phyloP scores from a whole-genome alignment of 2,888 invertebrate species.

The Aleiodes alternator region DNA sequence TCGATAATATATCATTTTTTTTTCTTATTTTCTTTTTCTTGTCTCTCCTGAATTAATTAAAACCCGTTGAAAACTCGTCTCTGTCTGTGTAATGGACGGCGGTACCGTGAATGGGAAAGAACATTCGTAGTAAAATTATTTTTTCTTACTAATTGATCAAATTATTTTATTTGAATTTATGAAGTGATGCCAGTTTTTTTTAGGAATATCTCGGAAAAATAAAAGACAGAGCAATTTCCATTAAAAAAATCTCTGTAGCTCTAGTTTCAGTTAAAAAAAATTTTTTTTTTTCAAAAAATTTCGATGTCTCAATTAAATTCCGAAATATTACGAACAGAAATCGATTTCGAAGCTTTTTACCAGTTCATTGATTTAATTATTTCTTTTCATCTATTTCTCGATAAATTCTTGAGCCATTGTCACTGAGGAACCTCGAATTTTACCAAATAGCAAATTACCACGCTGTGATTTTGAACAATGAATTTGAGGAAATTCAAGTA shows the following conservation, averaged over 20 bases:
- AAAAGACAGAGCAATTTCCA: no score
- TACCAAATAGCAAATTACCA: background rate
- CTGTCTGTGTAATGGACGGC: constrained; percentile 46
- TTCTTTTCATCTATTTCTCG: background rate
- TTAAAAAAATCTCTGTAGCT: no score
- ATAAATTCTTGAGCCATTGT: constrained; percentile 11
- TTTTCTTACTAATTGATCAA: background rate
- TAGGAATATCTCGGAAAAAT: no score
- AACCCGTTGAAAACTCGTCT: constrained; percentile 27
- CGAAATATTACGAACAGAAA: background rate
- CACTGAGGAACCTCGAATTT: constrained; percentile 25
- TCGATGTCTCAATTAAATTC: no score
- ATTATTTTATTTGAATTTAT: no score
- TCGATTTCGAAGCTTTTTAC: background rate
- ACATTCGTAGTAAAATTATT: constrained; percentile 22
- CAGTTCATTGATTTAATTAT: no score
- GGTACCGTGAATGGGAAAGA: constrained; percentile 38
- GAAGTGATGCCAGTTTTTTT: no score
- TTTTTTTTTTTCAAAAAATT: no score
- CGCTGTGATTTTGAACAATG: background rate
- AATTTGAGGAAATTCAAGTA: background rate
- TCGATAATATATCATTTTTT: constrained; percentile 19
- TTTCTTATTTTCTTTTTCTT: constrained; percentile 8
- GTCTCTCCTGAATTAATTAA: no score
- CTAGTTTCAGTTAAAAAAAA: no score